Evolutionary conservation across 2,888 invertebrate genomes (phyloP), one percentile per base, ranked within the genome.

Genomic region (Zaprionus bogoriensis): DNA sequence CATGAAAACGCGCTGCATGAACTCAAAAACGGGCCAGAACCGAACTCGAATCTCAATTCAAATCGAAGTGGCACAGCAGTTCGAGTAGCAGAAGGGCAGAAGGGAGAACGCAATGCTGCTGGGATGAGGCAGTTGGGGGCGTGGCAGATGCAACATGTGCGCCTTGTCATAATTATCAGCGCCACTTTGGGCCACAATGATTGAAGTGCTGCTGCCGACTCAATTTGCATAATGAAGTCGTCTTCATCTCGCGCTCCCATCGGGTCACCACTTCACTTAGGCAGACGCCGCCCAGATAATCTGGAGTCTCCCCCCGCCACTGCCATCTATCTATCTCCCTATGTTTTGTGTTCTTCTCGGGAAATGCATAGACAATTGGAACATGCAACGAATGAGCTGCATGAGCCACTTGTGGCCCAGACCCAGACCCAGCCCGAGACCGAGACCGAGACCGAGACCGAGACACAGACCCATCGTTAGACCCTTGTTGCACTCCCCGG

Each of bases 221-320:
- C 57, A 57, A 81, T 77, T 81, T 77, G 63, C 81, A 77, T 77
- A 77, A 77, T 80, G 76, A 80, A 80, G 77, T 61, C 81, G 77
- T 74, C 77, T 53, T 42, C 50, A 32, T 30, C 22, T 46, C 36
- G 19, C 22, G 20, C 20, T 17, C 19, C 45, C 28, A 14, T 7
- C 30, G 67, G 73, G 68, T 67, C 58, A 44, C 68, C 77, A 77
- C 77, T 76, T 46, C 25, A 62, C 61, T 80, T 47, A 54, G 47
- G 61, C 65, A 61, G 53, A 32, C 19, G 58, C 44, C 47, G 25
- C 41, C 32, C 17, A 55, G 57, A 64, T 65, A 17, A 36, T 36
- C 32, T 54, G 27, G n/a, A 27, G 27, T 48, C 54, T 30, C 17
- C 12, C 2, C 22, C 2, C 20, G 2, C 27, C 4, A 4, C 12